Conservation (phyloP, 23 tunicate genomes). For the Ciona savignyi region DNA sequence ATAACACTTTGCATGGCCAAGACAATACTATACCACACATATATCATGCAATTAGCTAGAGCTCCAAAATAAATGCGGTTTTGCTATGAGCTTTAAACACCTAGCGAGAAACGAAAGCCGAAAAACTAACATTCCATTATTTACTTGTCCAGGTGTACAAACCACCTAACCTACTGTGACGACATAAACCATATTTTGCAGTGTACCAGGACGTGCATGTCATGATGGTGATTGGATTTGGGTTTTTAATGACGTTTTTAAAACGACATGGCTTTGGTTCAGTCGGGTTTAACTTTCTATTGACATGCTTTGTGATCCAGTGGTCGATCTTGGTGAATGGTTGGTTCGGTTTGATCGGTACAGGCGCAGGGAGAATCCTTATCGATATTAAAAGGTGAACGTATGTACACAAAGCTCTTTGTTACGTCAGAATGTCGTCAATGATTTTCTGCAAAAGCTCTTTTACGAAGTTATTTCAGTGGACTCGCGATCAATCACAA, state of each 20-base stretch:
- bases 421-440: too few relatives aligned
- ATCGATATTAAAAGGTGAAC: conserved; percentile 1
- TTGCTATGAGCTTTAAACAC: too few relatives aligned
- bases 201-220: conserved; percentile 93
- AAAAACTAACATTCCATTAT: too few relatives aligned
- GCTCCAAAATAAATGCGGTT: too few relatives aligned
- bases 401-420: too few relatives aligned
- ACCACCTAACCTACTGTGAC: not conserved
- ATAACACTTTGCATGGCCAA: too few relatives aligned
- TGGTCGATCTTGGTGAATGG: conserved; percentile 90
- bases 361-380: not conserved
- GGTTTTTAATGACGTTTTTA: conserved; percentile 95
- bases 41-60: too few relatives aligned
- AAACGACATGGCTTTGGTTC: conserved; percentile 82
- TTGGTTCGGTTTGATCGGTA: conserved; percentile 52
- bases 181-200: conserved; percentile 3
- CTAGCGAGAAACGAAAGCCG: too few relatives aligned
- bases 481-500: too few relatives aligned
- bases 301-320: conserved; percentile 75
- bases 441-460: too few relatives aligned
- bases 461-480: too few relatives aligned
- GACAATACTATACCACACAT: too few relatives aligned
- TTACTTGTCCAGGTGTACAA: not conserved
- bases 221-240: conserved; percentile 94
- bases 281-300: conserved; percentile 88